These are phyloP conservation scores for Stratiomys singularior DNA, from an alignment of 2,888 invertebrate genomes.

Conservation along the genomic window DNA sequence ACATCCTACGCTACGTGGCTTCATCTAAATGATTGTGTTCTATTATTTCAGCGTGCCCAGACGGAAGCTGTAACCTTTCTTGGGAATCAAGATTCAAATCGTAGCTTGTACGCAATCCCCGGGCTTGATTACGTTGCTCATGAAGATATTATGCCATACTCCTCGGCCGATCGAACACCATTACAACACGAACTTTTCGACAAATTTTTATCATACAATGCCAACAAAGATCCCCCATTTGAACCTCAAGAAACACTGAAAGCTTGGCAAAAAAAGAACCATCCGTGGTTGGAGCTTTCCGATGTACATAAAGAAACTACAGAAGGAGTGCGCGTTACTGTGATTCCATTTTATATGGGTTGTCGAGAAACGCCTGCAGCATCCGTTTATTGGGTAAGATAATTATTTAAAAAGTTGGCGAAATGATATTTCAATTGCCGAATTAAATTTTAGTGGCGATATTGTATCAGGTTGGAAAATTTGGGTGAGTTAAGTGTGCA, in stretches of 20 bases:
- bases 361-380: constrained; percentile 90
- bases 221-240: constrained; percentile 86
- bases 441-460: constrained; percentile 82
- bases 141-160: constrained; percentile 96
- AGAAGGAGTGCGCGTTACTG: constrained; percentile 94
- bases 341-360: constrained; percentile 99
- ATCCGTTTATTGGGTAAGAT: constrained; percentile 81
- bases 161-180: constrained; percentile 86
- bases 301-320: constrained; percentile 98
- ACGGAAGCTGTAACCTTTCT: constrained; percentile 97
- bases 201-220: constrained; percentile 86
- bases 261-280: constrained; percentile 97
- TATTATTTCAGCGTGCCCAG: constrained; percentile 80
- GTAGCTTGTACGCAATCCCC: constrained; percentile 95
- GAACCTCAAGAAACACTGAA: constrained; percentile 87
- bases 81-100: constrained; percentile 94
- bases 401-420: background rate
- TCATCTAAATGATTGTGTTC: background rate
- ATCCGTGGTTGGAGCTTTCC: constrained; percentile 95
- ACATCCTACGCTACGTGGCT: background rate
- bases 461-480: constrained; percentile 97
- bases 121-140: constrained; percentile 98
- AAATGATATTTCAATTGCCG: background rate
- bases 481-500: constrained; percentile 89
- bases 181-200: constrained; percentile 96